A percentile compares a stretch with the other conserved stretches of the same genome.
Evolutionary conservation across 2,113 vertebrate genomes (phyloP).

Genomic region (Melospiza melodia): DNA sequence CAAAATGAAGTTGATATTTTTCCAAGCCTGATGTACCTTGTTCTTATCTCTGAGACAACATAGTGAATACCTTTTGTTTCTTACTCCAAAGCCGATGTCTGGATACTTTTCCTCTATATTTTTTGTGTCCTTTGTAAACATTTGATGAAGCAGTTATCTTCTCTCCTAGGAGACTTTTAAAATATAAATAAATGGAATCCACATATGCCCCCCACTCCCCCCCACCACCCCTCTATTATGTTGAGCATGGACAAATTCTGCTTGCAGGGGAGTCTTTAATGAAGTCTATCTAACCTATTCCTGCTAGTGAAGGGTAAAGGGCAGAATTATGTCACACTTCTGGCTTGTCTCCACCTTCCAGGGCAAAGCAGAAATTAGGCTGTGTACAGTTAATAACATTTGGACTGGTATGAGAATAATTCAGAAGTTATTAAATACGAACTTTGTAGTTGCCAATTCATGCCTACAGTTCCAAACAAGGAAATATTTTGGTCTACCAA

Average conservation of each 20-base stretch:
- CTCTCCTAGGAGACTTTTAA: neutral
- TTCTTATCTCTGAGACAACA: neutral
- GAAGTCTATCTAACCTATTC: neutral
- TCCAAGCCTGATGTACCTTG: neutral
- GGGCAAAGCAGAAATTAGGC: neutral
- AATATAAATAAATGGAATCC: neutral
- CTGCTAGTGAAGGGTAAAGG: neutral
- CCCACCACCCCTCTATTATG: rapidly evolving
- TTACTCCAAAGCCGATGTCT: neutral
- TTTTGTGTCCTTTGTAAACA: neutral
- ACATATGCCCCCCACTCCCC: rapidly evolving
- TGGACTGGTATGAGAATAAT: neutral
- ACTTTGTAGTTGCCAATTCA: neutral
- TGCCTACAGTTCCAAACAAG: neutral
- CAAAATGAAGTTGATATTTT: neutral
- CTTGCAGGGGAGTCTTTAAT: neutral
- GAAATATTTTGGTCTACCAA: neutral
- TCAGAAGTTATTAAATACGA: neutral
- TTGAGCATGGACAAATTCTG: neutral
- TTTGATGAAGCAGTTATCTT: neutral
- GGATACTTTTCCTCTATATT: neutral
- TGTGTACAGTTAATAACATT: neutral
- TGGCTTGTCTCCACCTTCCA: neutral
- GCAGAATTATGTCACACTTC: neutral
- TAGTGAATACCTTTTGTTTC: neutral